phyloP scores from a whole-genome alignment of 2,113 vertebrate species.

The Thalassoma bifasciatum region DNA sequence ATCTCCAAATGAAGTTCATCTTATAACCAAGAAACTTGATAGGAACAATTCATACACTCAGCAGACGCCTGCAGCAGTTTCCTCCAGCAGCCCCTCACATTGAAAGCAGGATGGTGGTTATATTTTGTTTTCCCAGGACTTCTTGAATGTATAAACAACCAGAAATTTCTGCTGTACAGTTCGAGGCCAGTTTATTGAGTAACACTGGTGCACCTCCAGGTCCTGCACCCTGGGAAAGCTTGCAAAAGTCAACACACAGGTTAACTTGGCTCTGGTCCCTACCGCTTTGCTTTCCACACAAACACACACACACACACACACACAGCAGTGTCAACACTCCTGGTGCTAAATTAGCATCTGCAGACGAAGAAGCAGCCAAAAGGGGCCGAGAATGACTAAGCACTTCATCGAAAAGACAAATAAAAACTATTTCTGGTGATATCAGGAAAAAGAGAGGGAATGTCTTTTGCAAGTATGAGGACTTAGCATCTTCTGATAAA shows the following conservation, averaged over 20 bases:
- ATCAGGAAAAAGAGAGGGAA: constrained; percentile 14
- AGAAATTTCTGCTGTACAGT: constrained; percentile 34
- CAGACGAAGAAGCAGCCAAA: constrained; percentile 37
- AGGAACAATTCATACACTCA: constrained; percentile 6
- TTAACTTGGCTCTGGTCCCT: constrained; percentile 54
- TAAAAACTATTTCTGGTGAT: not conserved
- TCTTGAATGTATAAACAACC: constrained; percentile 62
- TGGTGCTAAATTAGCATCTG: constrained; percentile 45
- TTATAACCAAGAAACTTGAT: not conserved
- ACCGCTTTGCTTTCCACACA: constrained; percentile 23
- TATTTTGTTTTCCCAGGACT: constrained; percentile 57
- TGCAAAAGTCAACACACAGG: constrained; percentile 72
- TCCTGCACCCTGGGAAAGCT: constrained; percentile 62
- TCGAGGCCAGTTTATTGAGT: constrained; percentile 27
- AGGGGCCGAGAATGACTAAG: constrained; percentile 30
- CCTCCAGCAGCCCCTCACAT: constrained; percentile 20
- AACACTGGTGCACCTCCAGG: constrained; percentile 34
- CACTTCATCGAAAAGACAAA: constrained; percentile 14
- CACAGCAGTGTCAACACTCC: constrained; percentile 40
- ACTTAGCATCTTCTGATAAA: too few relatives aligned
- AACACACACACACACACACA: constrained; percentile 41
- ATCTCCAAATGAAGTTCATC: too few relatives aligned
- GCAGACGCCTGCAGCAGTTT: constrained; percentile 6
- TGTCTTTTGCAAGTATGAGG: too few relatives aligned
- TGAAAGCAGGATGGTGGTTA: constrained; percentile 39